Percentiles rank a stretch among this genome's conserved stretches.
Evolutionary conservation across 2,113 vertebrate species (phyloP).

Genomic region (Ibidorhyncha struthersii): DNA sequence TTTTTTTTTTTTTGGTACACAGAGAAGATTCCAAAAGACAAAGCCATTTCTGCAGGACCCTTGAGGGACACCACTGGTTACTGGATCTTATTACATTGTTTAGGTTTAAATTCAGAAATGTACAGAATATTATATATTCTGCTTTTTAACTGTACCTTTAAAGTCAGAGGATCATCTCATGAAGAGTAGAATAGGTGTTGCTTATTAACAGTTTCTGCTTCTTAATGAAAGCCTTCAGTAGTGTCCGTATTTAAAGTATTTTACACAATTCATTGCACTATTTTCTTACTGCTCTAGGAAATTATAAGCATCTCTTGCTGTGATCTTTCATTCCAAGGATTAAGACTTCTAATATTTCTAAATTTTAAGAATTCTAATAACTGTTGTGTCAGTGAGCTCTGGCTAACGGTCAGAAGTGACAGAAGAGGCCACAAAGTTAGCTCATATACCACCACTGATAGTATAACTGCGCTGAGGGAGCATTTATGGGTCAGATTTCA

Average conservation of each 20-base stretch:
- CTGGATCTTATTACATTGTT: not conserved
- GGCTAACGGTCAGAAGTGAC: not conserved
- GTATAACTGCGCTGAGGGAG: not conserved
- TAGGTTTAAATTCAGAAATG: not conserved
- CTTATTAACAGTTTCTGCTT: not conserved
- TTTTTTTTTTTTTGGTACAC: not conserved
- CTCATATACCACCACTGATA: not conserved
- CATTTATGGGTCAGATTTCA: not conserved
- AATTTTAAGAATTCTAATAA: not conserved
- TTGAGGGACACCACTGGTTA: not conserved
- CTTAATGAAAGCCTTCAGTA: not conserved
- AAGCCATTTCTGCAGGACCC: not conserved
- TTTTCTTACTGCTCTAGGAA: conserved; percentile 20
- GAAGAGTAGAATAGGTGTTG: not conserved
- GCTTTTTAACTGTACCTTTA: not conserved
- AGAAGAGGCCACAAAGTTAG: not conserved
- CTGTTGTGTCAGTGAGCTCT: not conserved
- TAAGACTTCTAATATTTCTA: not conserved
- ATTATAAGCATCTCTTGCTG: not conserved
- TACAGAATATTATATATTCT: not conserved
- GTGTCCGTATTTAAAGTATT: not conserved
- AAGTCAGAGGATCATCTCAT: not conserved
- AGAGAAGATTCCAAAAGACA: not conserved
- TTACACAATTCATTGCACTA: not conserved
- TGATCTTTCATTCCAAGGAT: not conserved